Base-by-base conservation (phyloP, 2,888 invertebrate genomes). In the Limnephilus auricula region DNA sequence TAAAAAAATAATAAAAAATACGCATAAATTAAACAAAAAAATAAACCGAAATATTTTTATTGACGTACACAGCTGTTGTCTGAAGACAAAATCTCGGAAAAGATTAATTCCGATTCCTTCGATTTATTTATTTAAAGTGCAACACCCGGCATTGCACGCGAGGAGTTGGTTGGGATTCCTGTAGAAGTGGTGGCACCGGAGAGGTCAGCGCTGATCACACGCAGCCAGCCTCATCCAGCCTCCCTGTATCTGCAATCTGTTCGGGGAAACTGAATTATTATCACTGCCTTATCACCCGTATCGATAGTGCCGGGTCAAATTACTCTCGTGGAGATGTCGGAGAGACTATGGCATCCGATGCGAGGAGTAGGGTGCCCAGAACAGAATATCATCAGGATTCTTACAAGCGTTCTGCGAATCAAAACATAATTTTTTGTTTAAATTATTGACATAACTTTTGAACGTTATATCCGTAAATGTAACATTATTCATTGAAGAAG, bases 261-360 rank as follows among this genome's bases (percentile, higher is more conserved):
- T 82, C 32, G 82, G 18, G 82, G 82, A 82, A 82, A 82, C 82
- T 82, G 84, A 84, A 84, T 40, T 84, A 40, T 40, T 37, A 84
- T 84, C 84, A 84, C 15, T 84, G 40, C 25, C 30, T 84, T 84
- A 84, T 84, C 84, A 84, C 84, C 84, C 15, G 84, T 84, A 84
- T 84, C 84, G 84, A 84, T 84, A 37, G 84, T 13, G 37, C 37
- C 84, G 84, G 84, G 84, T 84, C 84, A 84, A 84, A 84, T 84
- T 84, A 84, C 84, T n/a, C 37, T 37, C 40, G 84, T 10, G 84
- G n/a, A 37, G 40, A 37, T 37, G 37, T 84, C 25, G 18, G 84
- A 32, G 40, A 25, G 37, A 80, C 80, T 84, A 37, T 34, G 30
- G 37, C 84, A n/a, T 25, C 15, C 84, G 13, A 25, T 5, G 25